Conservation (phyloP, 2,797 vertebrate species). For the Phoxinus dragarum region DNA sequence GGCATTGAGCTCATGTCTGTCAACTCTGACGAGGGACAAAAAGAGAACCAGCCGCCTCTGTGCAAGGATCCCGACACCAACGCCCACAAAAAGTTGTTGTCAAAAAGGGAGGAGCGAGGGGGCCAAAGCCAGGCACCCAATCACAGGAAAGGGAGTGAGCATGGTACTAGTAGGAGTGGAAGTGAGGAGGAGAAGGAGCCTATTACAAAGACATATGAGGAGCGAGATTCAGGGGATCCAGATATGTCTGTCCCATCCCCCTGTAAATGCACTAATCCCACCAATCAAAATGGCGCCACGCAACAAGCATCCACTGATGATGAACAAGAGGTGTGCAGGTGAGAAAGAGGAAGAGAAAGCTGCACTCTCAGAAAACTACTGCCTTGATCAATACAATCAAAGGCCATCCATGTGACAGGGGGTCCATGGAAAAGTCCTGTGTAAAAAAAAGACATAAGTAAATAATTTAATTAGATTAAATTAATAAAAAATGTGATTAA, state of each 20-base stretch:
- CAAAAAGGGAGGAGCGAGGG: constrained; percentile 66
- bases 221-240: constrained; percentile 74
- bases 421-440: not conserved
- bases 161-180: constrained; percentile 41
- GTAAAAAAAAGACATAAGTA: not conserved
- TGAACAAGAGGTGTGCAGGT: constrained; percentile 92
- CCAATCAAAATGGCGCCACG: constrained; percentile 64
- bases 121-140: constrained; percentile 48
- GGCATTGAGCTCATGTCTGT: constrained; percentile 78
- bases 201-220: constrained; percentile 74
- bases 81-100: constrained; percentile 67
- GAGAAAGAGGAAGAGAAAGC: constrained; percentile 79
- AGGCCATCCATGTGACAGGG: not conserved
- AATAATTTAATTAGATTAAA: not conserved
- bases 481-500: not conserved
- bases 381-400: not conserved
- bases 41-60: constrained; percentile 66
- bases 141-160: constrained; percentile 59
- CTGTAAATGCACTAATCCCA: constrained; percentile 32
- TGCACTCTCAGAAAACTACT: not conserved
- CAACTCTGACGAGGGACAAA: constrained; percentile 69
- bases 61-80: constrained; percentile 69
- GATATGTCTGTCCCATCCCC: constrained; percentile 69
- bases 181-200: constrained; percentile 71
- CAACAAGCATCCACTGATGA: constrained; percentile 78